Evolutionary conservation across 2,113 vertebrate genomes (phyloP), one percentile per base, ranked within the genome.

Genomic region (Aix galericulata): DNA sequence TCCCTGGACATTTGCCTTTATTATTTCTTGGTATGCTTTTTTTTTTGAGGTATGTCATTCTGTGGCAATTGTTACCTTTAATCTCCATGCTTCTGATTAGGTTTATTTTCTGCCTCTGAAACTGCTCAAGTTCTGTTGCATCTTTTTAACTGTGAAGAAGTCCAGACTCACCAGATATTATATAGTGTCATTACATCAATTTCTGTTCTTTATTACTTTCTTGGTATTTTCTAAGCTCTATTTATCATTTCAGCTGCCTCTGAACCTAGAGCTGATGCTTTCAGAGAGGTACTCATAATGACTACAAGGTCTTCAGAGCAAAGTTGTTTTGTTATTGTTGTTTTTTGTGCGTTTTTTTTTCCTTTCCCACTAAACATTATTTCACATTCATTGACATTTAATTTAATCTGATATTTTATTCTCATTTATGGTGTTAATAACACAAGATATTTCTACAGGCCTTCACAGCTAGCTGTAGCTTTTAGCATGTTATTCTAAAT

Each of bases 151-250:
- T 68, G 10, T 8, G 8, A 66, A 32, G 40, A 73, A 73, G 50
- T 82, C 64, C 92, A 84, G 62, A 87, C 44, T 79, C 42, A 86
- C 48, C 38, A 79, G 88, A 72, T 38, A 48, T 58, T 73, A 38
- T 18, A 27, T 27, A 64, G 60, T 79, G 56, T 75, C 83, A 67
- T 72, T 78, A 91, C 0, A 11, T 89, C 38, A 84, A 79, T 91
- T 91, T 89, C 56, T 82, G 20, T 50, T 92, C 60, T 92, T 92
- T 87, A 89, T 87, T 84, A 40, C 74, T 87, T 84, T 66, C 48
- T n/a, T 89, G 93, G 75, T 93, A 82, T 42, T 89, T 95, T 23
- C 53, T 82, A 89, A 90, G 17, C 86, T 94, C 82, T 93, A 63
- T 90, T 94, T 90, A 91, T 86, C 40, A 83, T 36, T 88, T 86